These are phyloP conservation scores for Drosophila ironensis DNA, from an alignment of 1,140 invertebrate genomes.

Conservation along the genomic window DNA sequence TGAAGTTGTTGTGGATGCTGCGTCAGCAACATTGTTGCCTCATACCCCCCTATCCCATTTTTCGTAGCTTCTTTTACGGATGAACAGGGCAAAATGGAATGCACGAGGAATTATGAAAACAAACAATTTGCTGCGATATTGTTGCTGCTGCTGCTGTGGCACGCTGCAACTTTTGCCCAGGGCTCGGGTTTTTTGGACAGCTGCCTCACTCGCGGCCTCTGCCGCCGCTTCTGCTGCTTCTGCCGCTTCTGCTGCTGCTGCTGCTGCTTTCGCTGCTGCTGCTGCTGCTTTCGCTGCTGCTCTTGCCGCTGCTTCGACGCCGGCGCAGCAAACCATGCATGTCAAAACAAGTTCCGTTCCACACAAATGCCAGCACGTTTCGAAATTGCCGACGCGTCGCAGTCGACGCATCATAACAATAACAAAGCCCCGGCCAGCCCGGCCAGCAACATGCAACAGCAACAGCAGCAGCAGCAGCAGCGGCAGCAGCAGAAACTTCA, in stretches of 20 bases:
- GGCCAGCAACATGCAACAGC: constrained; percentile 6
- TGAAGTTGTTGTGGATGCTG: constrained; percentile 7
- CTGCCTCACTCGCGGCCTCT: constrained; percentile 15
- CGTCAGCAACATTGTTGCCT: constrained; percentile 42
- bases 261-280: constrained; percentile 1
- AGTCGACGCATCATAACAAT: constrained; percentile 72
- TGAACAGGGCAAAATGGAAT: constrained; percentile 51
- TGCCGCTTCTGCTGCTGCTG: too few relatives aligned
- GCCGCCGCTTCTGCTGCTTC: background rate
- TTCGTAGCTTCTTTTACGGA: constrained; percentile 16
- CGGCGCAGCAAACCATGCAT: constrained; percentile 55
- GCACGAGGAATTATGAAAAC: constrained; percentile 69
- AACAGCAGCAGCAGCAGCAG: background rate
- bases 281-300: background rate
- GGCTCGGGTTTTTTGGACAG: constrained; percentile 30
- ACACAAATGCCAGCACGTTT: constrained; percentile 78
- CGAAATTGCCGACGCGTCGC: constrained; percentile 52
- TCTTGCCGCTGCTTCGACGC: constrained; percentile 19
- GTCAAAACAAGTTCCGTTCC: constrained; percentile 77
- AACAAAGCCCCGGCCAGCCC: constrained; percentile 52
- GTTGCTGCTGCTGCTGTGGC: constrained; percentile 34
- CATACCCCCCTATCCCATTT: background rate
- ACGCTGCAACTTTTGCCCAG: constrained; percentile 56
- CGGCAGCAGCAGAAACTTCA: constrained; percentile 3
- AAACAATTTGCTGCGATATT: constrained; percentile 50